A percentile compares a stretch with the other conserved stretches of the same genome.
Conservation (phyloP, 2,888 invertebrate species). For the Cheilosia vernalis region DNA sequence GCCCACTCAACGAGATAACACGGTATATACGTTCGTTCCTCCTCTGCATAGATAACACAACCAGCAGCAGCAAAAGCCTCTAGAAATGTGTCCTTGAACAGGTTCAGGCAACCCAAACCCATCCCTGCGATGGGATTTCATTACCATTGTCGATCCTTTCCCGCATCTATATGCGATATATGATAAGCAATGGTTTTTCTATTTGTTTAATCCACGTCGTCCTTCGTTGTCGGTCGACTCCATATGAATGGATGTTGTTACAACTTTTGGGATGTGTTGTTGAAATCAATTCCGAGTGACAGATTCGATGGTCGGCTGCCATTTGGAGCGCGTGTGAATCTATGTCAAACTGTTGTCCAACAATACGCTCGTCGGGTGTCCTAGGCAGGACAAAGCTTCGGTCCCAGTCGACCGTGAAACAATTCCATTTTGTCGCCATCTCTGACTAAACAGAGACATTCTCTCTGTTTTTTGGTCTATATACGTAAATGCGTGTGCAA, state of each 20-base stretch:
- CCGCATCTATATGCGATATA: not conserved
- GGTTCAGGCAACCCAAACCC: constrained; percentile 28
- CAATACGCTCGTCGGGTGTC: not conserved
- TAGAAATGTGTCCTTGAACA: constrained; percentile 67
- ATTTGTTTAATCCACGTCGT: constrained; percentile 56
- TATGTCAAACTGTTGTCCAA: constrained; percentile 69
- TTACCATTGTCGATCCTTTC: constrained; percentile 37
- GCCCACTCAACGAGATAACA: constrained; percentile 54
- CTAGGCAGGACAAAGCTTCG: constrained; percentile 20
- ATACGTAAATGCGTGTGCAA: not conserved
- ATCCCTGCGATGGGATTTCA: constrained; percentile 32
- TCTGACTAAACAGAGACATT: constrained; percentile 62
- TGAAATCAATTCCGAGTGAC: constrained; percentile 75
- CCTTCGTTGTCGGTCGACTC: not conserved
- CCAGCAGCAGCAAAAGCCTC: constrained; percentile 3
- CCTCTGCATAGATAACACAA: constrained; percentile 56
- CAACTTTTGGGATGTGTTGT: constrained; percentile 42
- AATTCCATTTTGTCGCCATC: constrained; percentile 66
- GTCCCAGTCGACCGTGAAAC: constrained; percentile 65
- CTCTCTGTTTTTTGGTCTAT: constrained; percentile 4
- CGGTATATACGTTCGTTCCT: not conserved
- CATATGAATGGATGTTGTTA: constrained; percentile 48
- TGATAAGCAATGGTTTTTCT: constrained; percentile 55
- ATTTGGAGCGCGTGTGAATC: constrained; percentile 50
- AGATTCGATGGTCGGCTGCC: constrained; percentile 61